Percentiles rank a stretch among this genome's conserved stretches.
Conservation (phyloP, 2,888 invertebrate species). For the Pristionchus arcanus region DNA sequence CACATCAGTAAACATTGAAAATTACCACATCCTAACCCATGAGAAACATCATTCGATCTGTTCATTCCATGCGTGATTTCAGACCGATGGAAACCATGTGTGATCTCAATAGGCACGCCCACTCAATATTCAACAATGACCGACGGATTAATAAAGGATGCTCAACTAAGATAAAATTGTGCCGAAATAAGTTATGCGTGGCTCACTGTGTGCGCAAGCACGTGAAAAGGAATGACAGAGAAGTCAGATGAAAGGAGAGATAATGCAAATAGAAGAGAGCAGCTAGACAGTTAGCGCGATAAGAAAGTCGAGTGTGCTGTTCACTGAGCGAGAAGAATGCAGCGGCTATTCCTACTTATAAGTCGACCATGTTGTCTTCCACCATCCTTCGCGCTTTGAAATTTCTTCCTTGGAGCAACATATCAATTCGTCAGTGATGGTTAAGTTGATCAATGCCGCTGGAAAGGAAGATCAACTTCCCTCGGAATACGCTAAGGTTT, state of each 20-base stretch:
- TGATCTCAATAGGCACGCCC: too few species aligned
- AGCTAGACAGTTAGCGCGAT: neutral
- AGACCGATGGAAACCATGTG: too few species aligned
- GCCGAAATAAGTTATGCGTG: neutral
- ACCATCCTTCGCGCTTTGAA: neutral
- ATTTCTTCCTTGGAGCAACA: neutral
- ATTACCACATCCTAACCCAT: too few species aligned
- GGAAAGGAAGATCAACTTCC: neutral
- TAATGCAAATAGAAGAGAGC: neutral
- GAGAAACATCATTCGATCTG: too few species aligned
- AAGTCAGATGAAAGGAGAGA: neutral
- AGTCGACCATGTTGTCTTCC: neutral
- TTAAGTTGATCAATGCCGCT: neutral
- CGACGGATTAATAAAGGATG: too few species aligned
- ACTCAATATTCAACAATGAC: too few species aligned
- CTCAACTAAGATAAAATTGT: too few species aligned
- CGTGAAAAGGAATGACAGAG: neutral
- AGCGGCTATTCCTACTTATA: neutral
- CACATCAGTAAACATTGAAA: too few species aligned
- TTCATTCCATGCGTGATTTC: too few species aligned
- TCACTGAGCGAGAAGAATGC: neutral
- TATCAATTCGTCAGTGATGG: neutral
- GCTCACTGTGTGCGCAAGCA: neutral
- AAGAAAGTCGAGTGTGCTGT: neutral
- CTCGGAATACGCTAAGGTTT: neutral